These are phyloP conservation scores for Elachura formosa DNA, from an alignment of 2,113 vertebrate species.

Conservation along the genomic window DNA sequence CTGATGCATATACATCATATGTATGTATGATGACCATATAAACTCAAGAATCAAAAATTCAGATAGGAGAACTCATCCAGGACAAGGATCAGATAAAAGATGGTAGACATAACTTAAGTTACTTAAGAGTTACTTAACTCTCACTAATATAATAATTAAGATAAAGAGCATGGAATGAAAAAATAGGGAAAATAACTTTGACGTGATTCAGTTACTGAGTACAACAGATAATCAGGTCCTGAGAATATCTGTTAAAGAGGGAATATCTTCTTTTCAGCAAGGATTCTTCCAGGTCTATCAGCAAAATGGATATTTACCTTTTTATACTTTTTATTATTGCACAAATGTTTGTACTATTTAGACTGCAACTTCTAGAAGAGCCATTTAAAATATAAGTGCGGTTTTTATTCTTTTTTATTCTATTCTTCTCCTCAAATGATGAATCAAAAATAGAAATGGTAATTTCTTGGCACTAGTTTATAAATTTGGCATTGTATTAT, in stretches of 20 bases:
- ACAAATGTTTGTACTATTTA: background rate
- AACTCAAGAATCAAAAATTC: background rate
- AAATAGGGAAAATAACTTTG: background rate
- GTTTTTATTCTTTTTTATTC: background rate
- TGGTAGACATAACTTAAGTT: no score
- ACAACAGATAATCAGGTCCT: background rate
- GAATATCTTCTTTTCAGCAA: background rate
- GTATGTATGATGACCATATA: background rate
- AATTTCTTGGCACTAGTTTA: background rate
- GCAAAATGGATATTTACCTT: fast-evolving
- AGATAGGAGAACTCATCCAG: background rate
- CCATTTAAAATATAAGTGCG: background rate
- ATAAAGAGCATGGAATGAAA: background rate
- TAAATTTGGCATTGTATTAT: background rate
- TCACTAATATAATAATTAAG: background rate
- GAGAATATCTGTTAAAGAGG: background rate
- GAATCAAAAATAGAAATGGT: background rate
- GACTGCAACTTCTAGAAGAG: background rate
- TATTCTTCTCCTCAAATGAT: background rate
- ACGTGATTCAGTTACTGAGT: background rate
- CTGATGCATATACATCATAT: background rate
- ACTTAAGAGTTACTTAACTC: background rate
- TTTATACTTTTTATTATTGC: background rate
- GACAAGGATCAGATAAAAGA: background rate
- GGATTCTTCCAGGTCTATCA: background rate